These are phyloP conservation scores for Heteractis magnifica DNA, from an alignment of 92 coral and sea anemone species.

Conservation along the genomic window DNA sequence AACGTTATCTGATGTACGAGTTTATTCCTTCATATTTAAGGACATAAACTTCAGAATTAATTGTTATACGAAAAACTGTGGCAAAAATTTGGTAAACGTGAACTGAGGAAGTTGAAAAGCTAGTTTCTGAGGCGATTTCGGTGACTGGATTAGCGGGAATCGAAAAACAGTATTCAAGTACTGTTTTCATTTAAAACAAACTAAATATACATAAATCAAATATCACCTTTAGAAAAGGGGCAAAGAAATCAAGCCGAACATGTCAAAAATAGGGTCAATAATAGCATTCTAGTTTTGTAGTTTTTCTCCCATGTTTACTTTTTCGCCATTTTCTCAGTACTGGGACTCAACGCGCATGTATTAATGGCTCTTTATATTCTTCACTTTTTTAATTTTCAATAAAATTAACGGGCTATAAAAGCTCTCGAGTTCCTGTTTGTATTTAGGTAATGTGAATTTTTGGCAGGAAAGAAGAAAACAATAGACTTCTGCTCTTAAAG, in stretches of 20 bases:
- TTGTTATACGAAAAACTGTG: too few species aligned
- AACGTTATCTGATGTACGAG: too few species aligned
- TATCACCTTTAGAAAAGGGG: background rate
- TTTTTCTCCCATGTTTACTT: background rate
- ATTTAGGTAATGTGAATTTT: background rate
- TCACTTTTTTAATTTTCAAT: background rate
- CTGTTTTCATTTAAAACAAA: background rate
- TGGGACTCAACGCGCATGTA: background rate
- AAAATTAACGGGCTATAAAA: background rate
- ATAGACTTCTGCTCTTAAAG: background rate
- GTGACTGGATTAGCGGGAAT: background rate
- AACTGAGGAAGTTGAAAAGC: background rate
- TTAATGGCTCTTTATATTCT: background rate
- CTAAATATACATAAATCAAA: background rate
- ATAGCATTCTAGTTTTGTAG: background rate
- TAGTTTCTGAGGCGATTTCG: background rate
- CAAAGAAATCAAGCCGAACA: background rate
- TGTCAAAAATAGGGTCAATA: background rate
- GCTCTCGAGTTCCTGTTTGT: background rate
- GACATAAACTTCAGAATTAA: too few species aligned
- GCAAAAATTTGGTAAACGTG: background rate
- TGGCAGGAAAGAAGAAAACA: background rate
- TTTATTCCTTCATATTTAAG: too few species aligned
- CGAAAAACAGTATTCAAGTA: background rate
- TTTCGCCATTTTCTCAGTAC: background rate